These are phyloP conservation scores for Aleiodes leptofemur DNA, from an alignment of 2,888 invertebrate species.

Conservation along the genomic window DNA sequence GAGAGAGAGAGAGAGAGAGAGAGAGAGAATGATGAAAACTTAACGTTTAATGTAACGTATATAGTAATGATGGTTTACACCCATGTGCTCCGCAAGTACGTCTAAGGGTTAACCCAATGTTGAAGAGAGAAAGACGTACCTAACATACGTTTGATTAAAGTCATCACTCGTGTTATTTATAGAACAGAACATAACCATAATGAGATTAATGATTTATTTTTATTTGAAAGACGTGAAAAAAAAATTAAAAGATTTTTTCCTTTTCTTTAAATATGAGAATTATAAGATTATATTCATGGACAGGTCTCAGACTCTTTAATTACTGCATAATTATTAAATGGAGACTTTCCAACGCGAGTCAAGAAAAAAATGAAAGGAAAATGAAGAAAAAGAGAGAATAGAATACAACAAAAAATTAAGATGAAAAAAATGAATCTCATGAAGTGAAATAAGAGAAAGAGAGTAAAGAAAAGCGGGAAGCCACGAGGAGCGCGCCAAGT, in stretches of 20 bases:
- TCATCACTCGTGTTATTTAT: slow-evolving; percentile 26
- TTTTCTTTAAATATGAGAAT: slow-evolving; percentile 31
- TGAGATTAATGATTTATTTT: too few relatives aligned
- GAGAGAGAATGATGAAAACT: slow-evolving; percentile 31
- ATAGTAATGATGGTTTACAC: slow-evolving; percentile 13
- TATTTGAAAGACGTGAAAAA: too few relatives aligned
- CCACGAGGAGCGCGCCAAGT: slow-evolving; percentile 41
- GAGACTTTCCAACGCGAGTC: slow-evolving; percentile 35
- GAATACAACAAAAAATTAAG: too few relatives aligned
- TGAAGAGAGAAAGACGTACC: slow-evolving; percentile 25
- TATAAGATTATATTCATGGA: slow-evolving; percentile 48
- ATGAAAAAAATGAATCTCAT: slow-evolving; percentile 18
- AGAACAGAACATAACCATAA: background rate
- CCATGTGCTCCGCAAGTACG: slow-evolving; percentile 28
- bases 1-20: slow-evolving; percentile 5
- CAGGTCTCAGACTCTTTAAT: slow-evolving; percentile 50
- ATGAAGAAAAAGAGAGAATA: background rate
- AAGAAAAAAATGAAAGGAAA: background rate
- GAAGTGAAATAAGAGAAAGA: too few relatives aligned
- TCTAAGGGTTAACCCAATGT: slow-evolving; percentile 42
- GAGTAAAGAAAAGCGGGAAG: slow-evolving; percentile 31
- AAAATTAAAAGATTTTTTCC: background rate
- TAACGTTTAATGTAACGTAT: slow-evolving; percentile 34
- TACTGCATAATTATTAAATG: slow-evolving; percentile 49
- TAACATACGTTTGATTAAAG: background rate